phyloP scores from a whole-genome alignment of 2,113 vertebrate genomes.

The Sander vitreus region DNA sequence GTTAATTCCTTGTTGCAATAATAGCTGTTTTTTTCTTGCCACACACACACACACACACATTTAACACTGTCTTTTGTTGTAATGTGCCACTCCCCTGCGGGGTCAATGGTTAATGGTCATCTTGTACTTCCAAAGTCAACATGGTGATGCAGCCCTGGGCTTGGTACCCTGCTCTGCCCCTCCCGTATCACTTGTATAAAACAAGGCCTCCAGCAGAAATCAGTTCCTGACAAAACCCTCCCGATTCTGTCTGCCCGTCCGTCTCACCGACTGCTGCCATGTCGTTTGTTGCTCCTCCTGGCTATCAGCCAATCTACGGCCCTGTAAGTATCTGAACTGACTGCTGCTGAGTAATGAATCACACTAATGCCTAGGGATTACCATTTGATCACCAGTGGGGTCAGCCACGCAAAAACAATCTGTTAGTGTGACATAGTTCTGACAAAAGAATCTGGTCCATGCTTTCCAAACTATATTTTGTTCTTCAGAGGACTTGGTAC shows the following conservation, averaged over 20 bases:
- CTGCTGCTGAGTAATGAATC: not conserved
- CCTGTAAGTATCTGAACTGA: conserved; percentile 83
- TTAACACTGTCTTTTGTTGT: conserved; percentile 5
- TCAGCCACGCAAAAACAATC: not conserved
- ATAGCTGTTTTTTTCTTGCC: not conserved
- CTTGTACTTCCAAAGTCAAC: conserved; percentile 44
- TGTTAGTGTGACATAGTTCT: not conserved
- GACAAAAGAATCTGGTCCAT: not conserved
- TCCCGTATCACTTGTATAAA: conserved; percentile 65
- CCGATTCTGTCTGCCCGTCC: not conserved
- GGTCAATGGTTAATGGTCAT: conserved; percentile 48
- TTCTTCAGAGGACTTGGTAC: not conserved
- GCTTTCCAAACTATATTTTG: not conserved
- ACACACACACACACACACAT: not conserved
- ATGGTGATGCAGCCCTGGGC: conserved; percentile 6
- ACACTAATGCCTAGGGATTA: not conserved
- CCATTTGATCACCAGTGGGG: not conserved
- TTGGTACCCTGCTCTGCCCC: conserved; percentile 19
- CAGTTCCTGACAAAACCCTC: not conserved
- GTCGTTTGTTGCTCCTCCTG: conserved; percentile 84
- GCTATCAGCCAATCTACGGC: conserved; percentile 86
- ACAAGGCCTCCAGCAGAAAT: not conserved
- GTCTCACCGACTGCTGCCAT: conserved; percentile 37
- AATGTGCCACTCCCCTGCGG: conserved; percentile 37
- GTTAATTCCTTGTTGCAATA: not conserved